These are phyloP conservation scores for Abrostola tripartita DNA, from an alignment of 2,888 invertebrate species.

Conservation along the genomic window DNA sequence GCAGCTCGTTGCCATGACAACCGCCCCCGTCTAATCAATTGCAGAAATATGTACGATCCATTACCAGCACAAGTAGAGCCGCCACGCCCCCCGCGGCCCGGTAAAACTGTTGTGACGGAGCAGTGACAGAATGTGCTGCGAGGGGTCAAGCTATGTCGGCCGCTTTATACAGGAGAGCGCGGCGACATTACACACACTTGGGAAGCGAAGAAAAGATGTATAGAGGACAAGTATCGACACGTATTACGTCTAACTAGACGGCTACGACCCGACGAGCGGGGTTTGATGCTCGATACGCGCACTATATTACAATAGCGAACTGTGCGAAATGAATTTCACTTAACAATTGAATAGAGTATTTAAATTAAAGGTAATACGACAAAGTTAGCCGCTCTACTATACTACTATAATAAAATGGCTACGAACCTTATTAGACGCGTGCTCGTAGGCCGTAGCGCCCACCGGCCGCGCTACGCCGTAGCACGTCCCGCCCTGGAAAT, in stretches of 20 bases:
- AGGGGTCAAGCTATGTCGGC: constrained; percentile 63
- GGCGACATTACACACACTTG: constrained; percentile 71
- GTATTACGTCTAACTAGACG: constrained; percentile 36
- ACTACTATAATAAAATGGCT: neutral
- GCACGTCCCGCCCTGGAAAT: constrained; percentile 49
- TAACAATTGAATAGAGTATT: neutral
- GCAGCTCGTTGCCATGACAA: constrained; percentile 81
- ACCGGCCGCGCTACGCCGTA: constrained; percentile 54
- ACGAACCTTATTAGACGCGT: constrained; percentile 25
- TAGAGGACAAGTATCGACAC: constrained; percentile 65
- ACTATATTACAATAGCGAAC: neutral
- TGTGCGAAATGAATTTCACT: neutral
- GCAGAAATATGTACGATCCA: constrained; percentile 88
- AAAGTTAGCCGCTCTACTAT: neutral
- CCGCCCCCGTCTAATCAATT: constrained; percentile 88
- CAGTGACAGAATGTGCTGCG: constrained; percentile 55
- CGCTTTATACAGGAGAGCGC: constrained; percentile 69
- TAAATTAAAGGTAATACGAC: neutral
- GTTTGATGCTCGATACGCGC: neutral
- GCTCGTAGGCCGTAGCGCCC: constrained; percentile 47
- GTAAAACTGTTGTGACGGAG: constrained; percentile 31
- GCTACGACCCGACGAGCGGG: neutral
- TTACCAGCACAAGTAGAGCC: constrained; percentile 68
- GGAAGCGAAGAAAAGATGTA: constrained; percentile 81
- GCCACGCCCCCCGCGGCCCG: constrained; percentile 51